Conservation (phyloP, 2,113 vertebrate species). For the Solenodon paradoxus region DNA sequence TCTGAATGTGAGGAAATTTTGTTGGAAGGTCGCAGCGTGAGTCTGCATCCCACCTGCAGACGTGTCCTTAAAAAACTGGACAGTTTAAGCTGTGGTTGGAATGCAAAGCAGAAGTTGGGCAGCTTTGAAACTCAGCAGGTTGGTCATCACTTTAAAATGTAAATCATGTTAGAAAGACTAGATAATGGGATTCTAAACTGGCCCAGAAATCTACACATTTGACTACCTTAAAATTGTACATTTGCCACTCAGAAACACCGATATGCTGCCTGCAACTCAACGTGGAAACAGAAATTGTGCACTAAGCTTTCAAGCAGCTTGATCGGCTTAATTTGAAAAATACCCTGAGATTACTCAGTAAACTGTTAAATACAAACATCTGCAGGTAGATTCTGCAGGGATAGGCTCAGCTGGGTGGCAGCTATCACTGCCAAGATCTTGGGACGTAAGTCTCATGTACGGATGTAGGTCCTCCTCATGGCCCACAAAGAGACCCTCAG, state of each 20-base stretch:
- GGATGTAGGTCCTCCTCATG: too few relatives aligned
- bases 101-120: background rate
- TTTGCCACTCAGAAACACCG: background rate
- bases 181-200: background rate
- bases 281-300: background rate
- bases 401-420: background rate
- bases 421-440: too few relatives aligned
- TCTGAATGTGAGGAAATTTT: background rate
- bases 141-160: background rate
- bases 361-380: background rate
- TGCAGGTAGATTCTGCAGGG: accelerated
- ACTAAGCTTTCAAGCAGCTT: background rate
- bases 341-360: background rate
- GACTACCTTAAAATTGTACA: background rate
- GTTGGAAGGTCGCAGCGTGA: background rate
- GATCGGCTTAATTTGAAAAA: background rate
- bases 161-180: background rate
- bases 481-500: accelerated
- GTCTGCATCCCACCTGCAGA: background rate
- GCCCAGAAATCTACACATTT: background rate
- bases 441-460: too few relatives aligned
- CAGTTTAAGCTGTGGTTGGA: background rate
- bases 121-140: background rate
- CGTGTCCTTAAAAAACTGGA: background rate
- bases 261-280: background rate